These are phyloP conservation scores for Thaumatotibia leucotreta DNA, from an alignment of 1,140 invertebrate species.

Conservation along the genomic window DNA sequence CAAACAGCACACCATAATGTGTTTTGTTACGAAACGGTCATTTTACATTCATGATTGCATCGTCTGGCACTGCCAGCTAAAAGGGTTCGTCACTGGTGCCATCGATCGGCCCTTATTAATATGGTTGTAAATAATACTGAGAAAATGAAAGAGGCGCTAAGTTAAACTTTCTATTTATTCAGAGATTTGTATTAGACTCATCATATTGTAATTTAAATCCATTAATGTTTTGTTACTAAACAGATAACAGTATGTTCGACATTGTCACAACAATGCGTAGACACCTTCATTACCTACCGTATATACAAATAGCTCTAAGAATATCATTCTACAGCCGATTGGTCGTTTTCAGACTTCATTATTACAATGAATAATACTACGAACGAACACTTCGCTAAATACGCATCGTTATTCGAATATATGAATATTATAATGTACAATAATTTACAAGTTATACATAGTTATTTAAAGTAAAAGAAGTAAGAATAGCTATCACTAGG, in stretches of 20 bases:
- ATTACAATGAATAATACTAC: constrained; percentile 20
- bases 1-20: too few relatives aligned
- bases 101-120: not conserved
- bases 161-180: constrained; percentile 62
- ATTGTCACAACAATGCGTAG: constrained; percentile 55
- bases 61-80: too few relatives aligned
- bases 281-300: constrained; percentile 33
- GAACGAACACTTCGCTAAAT: constrained; percentile 35
- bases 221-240: constrained; percentile 51
- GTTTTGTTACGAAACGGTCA: too few relatives aligned
- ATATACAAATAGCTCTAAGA: constrained; percentile 54
- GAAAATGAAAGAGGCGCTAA: constrained; percentile 34
- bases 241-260: constrained; percentile 63
- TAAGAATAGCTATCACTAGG: not conserved
- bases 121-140: not conserved
- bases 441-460: constrained; percentile 3
- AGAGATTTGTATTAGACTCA: constrained; percentile 47
- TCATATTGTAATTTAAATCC: constrained; percentile 37
- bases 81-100: too few relatives aligned
- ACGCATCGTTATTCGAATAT: constrained; percentile 23
- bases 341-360: constrained; percentile 61
- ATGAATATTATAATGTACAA: constrained; percentile 14
- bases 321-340: constrained; percentile 51
- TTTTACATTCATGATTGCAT: too few relatives aligned
- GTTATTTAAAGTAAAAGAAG: constrained; percentile 16